phyloP scores from a whole-genome alignment of 2,113 vertebrate species.

The Balaeniceps rex region DNA sequence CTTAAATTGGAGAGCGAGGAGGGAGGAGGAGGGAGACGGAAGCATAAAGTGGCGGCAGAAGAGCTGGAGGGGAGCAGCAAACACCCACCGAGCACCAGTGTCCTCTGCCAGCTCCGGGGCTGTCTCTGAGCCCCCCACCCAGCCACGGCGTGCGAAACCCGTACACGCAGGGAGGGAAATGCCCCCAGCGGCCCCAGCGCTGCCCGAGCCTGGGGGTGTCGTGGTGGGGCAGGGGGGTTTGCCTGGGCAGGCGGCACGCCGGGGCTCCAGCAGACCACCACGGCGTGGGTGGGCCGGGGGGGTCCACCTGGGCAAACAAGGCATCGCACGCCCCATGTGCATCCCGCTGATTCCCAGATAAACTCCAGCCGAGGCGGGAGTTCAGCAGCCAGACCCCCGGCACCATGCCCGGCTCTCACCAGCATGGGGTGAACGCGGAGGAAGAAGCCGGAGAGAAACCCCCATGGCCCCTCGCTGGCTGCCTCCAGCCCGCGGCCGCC shows the following conservation, averaged over 20 bases:
- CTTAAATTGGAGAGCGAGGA: neutral
- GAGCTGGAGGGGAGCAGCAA: neutral
- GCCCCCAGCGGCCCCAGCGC: neutral
- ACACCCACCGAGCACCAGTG: neutral
- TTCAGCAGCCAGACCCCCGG: neutral
- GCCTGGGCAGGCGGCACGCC: neutral
- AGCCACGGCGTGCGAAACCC: fast-evolving
- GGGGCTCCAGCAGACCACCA: neutral
- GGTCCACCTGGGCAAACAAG: neutral
- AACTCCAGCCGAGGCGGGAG: fast-evolving
- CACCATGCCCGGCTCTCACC: neutral
- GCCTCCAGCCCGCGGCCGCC: neutral
- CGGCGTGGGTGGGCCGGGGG: fast-evolving
- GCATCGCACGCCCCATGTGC: fast-evolving
- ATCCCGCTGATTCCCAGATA: neutral
- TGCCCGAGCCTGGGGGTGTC: fast-evolving
- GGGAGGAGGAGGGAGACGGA: neutral
- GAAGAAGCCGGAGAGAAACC: neutral
- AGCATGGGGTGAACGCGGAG: fast-evolving
- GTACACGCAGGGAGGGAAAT: neutral
- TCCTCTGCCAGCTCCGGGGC: neutral
- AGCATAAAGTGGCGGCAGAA: neutral
- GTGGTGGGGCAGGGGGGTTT: neutral
- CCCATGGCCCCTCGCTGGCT: fast-evolving
- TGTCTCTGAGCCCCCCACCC: neutral